Base-by-base conservation (phyloP, 2,888 invertebrate genomes). In the Parapristionchus giblindavisi region DNA sequence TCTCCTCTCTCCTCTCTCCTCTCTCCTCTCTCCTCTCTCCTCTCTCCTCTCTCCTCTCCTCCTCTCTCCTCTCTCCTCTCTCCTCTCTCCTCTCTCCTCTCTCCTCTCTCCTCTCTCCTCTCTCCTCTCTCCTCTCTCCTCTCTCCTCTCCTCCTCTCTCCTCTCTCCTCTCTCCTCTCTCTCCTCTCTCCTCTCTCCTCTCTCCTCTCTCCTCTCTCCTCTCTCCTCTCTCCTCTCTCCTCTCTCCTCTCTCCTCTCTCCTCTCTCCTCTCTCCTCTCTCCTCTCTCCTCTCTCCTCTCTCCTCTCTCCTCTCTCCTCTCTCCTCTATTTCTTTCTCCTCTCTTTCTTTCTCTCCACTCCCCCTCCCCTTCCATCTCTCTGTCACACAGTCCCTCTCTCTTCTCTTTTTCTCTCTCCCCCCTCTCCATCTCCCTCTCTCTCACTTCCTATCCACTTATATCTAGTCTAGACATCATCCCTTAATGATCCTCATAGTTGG, bases 81-180 rank as follows among this genome's bases (percentile, higher is more conserved):
- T 38, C 21, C 38, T 61, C 61, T 61, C 61, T 24, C n/a, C 43
- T 24, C 63, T 40, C 63, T 27, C 40, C n/a, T 63, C 27, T 43
- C n/a, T 56, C 29, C 24, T 52, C 24, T 24, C 6, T 52, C 52
- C 52, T 52, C 52, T 52, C 21, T 24, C 32, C 66, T 48, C 27
- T 21, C 24, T 17, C 5, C 24, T 24, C 6, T 52, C 52, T 21
- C 21, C 52, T 52, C 52, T 52, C 52, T 60, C 36, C 65, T 72
- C 71, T 75, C 60, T 61, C 74, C 72, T 66, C 72, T 51, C 72
- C 61, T 54, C 36, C 52, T 36, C 34, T 43, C 54, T 61, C 61
- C 36, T 74, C 63, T 65, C 52, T 63, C 63, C 3, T 21, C 70
- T 73, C 72, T 21, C 34, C 56, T n/a, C 75, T 68, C 34, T 38